These are phyloP conservation scores for Drosophila putrida DNA, from an alignment of 2,888 invertebrate species.

Conservation along the genomic window DNA sequence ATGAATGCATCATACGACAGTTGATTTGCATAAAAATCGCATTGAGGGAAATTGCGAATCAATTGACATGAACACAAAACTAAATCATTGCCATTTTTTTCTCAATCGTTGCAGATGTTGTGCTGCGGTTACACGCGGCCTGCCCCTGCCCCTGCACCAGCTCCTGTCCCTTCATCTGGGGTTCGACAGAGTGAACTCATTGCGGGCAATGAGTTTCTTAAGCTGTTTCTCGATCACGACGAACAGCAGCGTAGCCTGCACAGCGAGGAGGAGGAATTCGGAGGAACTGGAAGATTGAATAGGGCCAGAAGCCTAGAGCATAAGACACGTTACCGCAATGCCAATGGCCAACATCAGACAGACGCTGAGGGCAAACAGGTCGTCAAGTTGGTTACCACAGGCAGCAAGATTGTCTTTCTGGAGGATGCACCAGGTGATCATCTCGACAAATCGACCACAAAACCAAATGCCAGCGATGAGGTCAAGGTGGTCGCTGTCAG, in stretches of 20 bases:
- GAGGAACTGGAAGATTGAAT: conserved; percentile 48
- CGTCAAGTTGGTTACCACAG: conserved; percentile 82
- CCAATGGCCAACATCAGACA: conserved; percentile 48
- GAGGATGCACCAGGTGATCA: conserved; percentile 66
- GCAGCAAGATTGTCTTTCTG: conserved; percentile 83
- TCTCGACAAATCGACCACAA: conserved; percentile 10
- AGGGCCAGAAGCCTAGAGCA: conserved; percentile 64
- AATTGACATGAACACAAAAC: conserved; percentile 57
- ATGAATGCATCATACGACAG: conserved; percentile 37
- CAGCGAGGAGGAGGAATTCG: conserved; percentile 69
- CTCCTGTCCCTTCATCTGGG: conserved; percentile 40
- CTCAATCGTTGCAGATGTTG: conserved; percentile 72
- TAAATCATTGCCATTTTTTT: conserved; percentile 44
- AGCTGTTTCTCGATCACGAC: conserved; percentile 82
- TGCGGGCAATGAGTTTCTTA: conserved; percentile 84
- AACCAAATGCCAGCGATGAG: conserved; percentile 70
- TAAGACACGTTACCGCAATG: conserved; percentile 63
- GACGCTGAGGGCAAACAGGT: conserved; percentile 72
- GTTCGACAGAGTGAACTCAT: conserved; percentile 82
- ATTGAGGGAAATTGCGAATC: conserved; percentile 38
- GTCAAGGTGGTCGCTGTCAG: conserved; percentile 86
- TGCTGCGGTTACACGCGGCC: conserved; percentile 65
- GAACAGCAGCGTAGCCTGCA: conserved; percentile 73
- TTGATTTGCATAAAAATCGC: conserved; percentile 64
- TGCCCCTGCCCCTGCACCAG: conserved; percentile 26